phyloP scores from a whole-genome alignment of 2,888 invertebrate species.

The Stenchaetothrips biformis region DNA sequence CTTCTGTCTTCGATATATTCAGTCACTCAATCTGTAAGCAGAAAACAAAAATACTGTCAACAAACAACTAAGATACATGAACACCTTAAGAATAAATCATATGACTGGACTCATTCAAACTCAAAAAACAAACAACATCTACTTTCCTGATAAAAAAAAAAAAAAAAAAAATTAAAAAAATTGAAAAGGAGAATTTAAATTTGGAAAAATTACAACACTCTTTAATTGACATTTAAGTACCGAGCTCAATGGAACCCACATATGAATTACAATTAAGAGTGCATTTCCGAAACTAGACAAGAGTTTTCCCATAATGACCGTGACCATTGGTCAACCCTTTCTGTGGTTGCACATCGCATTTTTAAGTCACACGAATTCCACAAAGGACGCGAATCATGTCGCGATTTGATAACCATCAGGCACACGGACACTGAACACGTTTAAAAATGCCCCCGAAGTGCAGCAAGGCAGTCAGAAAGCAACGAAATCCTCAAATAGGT shows the following conservation, averaged over 20 bases:
- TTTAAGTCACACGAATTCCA: neutral
- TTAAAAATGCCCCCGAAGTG: neutral
- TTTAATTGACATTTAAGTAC: neutral
- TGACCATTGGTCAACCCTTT: neutral
- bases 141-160: neutral
- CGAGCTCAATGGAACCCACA: no score
- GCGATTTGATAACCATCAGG: neutral
- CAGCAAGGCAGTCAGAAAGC: neutral
- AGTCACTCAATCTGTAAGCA: neutral
- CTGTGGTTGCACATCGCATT: neutral
- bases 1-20: neutral
- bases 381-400: neutral
- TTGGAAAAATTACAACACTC: neutral
- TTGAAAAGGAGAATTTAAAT: neutral
- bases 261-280: no score
- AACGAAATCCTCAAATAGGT: constrained; percentile 1
- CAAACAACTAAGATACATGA: neutral
- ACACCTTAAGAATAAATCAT: neutral
- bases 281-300: no score
- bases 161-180: neutral
- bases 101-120: neutral
- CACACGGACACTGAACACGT: neutral
- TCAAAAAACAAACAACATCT: neutral
- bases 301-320: no score
- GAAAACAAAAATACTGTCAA: neutral